Base-by-base conservation (phyloP, 2,888 invertebrate species). In the Xylota segnis region DNA sequence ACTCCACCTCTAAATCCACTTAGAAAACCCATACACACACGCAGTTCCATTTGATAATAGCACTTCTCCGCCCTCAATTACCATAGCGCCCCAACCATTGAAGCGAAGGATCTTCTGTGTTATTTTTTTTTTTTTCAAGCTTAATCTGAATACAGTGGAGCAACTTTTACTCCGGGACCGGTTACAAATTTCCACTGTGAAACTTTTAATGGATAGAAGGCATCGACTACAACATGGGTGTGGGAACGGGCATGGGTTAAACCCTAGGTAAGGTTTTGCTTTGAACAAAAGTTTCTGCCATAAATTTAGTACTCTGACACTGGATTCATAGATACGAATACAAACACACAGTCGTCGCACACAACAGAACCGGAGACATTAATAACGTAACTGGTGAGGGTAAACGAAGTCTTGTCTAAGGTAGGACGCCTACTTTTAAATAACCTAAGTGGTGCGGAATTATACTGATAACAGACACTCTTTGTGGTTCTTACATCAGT, bases 301-400 rank as follows among this genome's bases (percentile, higher is more conserved):
- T 86, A 86, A 82, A 86, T 86, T 77, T 43, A 68, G 72, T 47
- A 66, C 72, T 76, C 76, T 86, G 81, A 63, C 76, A 76, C 61
- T 59, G 65, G 63, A 72, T 61, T 78, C 77, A 72, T 83, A 72
- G 83, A 81, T 76, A 61, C 37, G 27, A 40, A 54, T 14, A 7
- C 32, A 72, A 29, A 34, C 29, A 50, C 32, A 47, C 14, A 71
- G 23, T 23, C 23, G 23, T 23, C 23, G 3, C 23, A 23, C 3
- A 23, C 23, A 23, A 23, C 23, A 23, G 23, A 23, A 58, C 27
- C 18, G 45, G 27, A 45, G 61, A 72, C 66, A 72, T 72, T 83
- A 77, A 77, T 83, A 83, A 77, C 65, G 45, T 54, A 59, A 61
- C 56, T 37, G 18, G 29, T 65, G 18, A 10, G 14, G 12, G 32